Conservation (phyloP, 2,113 vertebrate species). For the Brachyhypopomus occidentalis region DNA sequence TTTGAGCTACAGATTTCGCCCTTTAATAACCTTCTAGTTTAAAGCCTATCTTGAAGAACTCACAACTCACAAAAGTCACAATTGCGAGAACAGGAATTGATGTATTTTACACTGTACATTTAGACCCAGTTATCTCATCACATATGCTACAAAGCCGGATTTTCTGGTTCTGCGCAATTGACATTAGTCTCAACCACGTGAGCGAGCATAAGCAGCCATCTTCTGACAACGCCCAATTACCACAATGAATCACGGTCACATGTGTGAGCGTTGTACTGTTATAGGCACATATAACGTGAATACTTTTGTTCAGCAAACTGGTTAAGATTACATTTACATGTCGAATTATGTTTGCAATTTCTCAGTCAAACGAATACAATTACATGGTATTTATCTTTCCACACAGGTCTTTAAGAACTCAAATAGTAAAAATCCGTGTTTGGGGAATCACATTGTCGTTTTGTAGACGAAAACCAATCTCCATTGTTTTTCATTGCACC, state of each 20-base stretch:
- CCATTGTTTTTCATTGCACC: not conserved
- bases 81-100: not conserved
- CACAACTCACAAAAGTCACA: no score
- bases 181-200: constrained; percentile 49
- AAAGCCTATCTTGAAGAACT: no score
- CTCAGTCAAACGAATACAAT: not conserved
- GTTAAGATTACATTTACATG: not conserved
- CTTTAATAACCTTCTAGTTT: not conserved
- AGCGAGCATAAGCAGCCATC: constrained; percentile 66
- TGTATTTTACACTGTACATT: not conserved
- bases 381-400: not conserved
- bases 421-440: not conserved
- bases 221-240: constrained; percentile 78
- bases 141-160: constrained; percentile 11
- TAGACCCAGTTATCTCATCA: not conserved
- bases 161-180: constrained; percentile 25
- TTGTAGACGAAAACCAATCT: not conserved
- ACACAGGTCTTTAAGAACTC: not conserved
- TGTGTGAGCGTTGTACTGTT: constrained; percentile 32
- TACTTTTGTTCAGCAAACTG: constrained; percentile 18
- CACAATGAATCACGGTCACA: constrained; percentile 64
- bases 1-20: not conserved
- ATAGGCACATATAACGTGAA: constrained; percentile 32
- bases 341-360: not conserved
- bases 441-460: no score